Conservation (phyloP, 2,797 vertebrate species). For the Hypotaenidia okinawae region DNA sequence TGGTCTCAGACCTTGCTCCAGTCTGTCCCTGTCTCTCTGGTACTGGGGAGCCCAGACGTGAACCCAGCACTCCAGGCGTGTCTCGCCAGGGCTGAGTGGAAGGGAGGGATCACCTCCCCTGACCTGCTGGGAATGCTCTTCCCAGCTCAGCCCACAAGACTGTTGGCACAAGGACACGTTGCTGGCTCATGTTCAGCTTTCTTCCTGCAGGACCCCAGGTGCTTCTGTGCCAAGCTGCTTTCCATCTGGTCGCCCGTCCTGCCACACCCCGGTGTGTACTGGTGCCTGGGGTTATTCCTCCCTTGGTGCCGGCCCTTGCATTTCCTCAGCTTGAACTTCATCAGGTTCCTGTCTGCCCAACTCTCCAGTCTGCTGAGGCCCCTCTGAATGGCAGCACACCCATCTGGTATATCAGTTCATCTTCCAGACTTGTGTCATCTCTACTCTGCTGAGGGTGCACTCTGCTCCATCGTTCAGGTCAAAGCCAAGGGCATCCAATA, state of each 20-base stretch:
- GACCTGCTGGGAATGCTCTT: neutral
- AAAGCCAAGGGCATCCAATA: neutral
- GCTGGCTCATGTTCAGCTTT: neutral
- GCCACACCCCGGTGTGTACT: neutral
- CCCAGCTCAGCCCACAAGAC: neutral
- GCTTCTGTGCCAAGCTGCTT: neutral
- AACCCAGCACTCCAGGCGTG: neutral
- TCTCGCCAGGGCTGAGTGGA: neutral
- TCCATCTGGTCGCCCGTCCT: accelerated
- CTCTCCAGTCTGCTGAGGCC: neutral
- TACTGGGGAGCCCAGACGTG: neutral
- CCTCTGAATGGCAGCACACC: neutral
- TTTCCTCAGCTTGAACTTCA: neutral
- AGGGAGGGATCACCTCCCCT: neutral
- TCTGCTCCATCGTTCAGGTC: neutral
- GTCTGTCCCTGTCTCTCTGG: neutral
- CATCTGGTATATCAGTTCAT: neutral
- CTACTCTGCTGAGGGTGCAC: neutral
- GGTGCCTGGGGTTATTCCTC: neutral
- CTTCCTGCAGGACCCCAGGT: neutral
- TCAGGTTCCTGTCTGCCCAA: neutral
- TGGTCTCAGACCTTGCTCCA: neutral
- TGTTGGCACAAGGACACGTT: neutral
- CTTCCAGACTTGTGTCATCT: neutral
- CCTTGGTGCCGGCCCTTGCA: neutral